Conservation (phyloP, 2,888 invertebrate genomes). For the Pachycephus smyrnensis region DNA sequence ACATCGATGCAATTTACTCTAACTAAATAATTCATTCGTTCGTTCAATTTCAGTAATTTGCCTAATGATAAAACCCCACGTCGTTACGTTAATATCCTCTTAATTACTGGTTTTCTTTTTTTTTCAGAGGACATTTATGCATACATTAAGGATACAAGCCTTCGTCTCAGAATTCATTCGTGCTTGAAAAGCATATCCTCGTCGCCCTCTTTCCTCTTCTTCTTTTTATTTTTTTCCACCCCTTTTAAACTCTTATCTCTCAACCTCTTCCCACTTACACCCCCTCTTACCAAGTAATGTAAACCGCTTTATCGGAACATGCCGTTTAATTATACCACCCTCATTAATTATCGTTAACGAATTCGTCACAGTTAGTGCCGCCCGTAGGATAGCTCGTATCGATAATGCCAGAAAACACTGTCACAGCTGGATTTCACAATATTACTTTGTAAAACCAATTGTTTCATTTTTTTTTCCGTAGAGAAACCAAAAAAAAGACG, state of each 20-base stretch:
- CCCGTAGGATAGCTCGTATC: not conserved
- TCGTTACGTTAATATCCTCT: not conserved
- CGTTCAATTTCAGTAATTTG: not conserved
- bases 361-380: not conserved
- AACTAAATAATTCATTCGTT: not conserved
- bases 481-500: not conserved
- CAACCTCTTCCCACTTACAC: not conserved
- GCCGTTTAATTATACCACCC: not conserved
- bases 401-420: not conserved
- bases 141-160: not conserved
- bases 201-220: not conserved
- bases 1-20: not conserved
- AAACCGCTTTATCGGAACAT: not conserved
- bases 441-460: not conserved
- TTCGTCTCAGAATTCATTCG: not conserved
- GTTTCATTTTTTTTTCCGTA: not conserved
- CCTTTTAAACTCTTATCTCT: not conserved
- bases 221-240: not conserved
- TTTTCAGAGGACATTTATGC: not conserved
- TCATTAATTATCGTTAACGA: not conserved
- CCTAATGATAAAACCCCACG: not conserved
- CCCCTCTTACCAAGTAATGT: not conserved
- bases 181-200: not conserved
- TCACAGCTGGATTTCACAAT: not conserved
- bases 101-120: not conserved